These are phyloP conservation scores for Zophobas atratus DNA, from an alignment of 1,140 invertebrate genomes.

Conservation along the genomic window DNA sequence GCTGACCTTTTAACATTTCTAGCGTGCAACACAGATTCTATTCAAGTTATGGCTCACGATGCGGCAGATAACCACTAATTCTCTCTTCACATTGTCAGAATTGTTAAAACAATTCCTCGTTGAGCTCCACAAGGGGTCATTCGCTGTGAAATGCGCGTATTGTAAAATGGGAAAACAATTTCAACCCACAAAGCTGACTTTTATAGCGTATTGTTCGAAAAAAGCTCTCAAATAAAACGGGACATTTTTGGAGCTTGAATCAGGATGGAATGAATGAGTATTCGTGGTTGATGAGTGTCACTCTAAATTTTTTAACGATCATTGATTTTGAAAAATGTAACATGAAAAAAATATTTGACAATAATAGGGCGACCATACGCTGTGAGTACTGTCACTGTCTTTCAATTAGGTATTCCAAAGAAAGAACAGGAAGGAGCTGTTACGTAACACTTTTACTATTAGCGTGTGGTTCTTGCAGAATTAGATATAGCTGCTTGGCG, in stretches of 20 bases:
- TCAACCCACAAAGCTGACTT: background rate
- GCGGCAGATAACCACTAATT: constrained; percentile 31
- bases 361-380: too few species aligned
- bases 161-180: background rate
- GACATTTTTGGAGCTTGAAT: too few species aligned
- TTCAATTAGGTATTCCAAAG: too few species aligned
- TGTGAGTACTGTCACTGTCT: too few species aligned
- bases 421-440: background rate
- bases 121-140: background rate
- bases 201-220: background rate
- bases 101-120: constrained; percentile 4
- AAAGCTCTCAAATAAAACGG: too few species aligned
- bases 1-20: constrained; percentile 28
- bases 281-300: too few species aligned
- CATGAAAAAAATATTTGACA: too few species aligned
- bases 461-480: constrained; percentile 1
- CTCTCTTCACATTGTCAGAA: constrained; percentile 34
- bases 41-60: constrained; percentile 50
- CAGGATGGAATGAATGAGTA: too few species aligned
- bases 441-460: background rate
- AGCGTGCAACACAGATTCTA: constrained; percentile 3
- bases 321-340: too few species aligned
- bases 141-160: too few species aligned
- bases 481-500: background rate
- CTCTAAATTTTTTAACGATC: too few species aligned